These are phyloP conservation scores for Physeter macrocephalus DNA, from an alignment of 2,113 vertebrate genomes.

Conservation along the genomic window DNA sequence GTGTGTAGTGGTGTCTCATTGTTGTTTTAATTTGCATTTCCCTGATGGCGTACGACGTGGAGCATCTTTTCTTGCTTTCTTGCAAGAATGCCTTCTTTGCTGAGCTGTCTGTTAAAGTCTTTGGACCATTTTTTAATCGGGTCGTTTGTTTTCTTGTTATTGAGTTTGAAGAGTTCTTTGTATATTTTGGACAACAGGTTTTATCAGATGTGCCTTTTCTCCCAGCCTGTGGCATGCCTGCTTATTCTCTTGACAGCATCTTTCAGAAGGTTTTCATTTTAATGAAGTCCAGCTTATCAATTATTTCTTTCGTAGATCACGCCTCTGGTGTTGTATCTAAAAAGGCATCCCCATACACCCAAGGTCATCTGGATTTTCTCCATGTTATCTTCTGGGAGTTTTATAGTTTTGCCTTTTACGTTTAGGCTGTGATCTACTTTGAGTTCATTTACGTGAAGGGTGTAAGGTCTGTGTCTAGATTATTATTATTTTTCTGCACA, in stretches of 20 bases:
- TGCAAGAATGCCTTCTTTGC: too few species aligned
- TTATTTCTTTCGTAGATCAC: too few species aligned
- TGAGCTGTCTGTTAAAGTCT: too few species aligned
- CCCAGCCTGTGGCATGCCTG: neutral
- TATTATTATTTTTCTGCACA: neutral
- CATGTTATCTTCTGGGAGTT: neutral
- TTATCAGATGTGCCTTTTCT: neutral
- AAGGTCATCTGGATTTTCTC: neutral
- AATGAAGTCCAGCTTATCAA: too few species aligned
- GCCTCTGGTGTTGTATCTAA: too few species aligned
- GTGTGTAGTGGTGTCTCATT: too few species aligned
- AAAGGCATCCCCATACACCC: fast-evolving
- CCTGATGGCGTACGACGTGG: too few species aligned
- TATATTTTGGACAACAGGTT: neutral
- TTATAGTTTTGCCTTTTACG: neutral
- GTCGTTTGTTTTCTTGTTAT: neutral
- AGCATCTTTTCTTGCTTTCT: too few species aligned
- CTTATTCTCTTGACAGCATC: fast-evolving
- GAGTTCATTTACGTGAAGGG: neutral
- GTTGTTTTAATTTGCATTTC: too few species aligned
- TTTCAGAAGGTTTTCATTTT: neutral
- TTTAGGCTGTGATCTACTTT: neutral
- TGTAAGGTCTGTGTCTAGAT: neutral
- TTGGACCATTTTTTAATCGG: neutral
- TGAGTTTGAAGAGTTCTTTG: neutral